These are phyloP conservation scores for Hofmannophila pseudospretella DNA, from an alignment of 2,888 invertebrate species.

Conservation along the genomic window DNA sequence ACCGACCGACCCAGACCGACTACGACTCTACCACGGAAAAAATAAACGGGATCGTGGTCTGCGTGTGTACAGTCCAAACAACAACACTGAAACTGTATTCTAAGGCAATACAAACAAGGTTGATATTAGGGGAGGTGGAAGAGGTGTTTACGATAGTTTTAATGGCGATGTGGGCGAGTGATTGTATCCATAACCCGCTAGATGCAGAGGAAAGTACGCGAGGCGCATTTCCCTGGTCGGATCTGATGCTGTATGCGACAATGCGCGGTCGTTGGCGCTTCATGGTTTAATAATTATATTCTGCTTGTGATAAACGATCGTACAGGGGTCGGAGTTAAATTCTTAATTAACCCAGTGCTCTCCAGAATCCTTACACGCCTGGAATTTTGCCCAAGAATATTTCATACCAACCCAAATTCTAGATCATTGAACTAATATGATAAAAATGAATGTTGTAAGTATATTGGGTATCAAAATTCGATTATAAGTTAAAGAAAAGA, in stretches of 20 bases:
- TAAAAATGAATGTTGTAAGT: too few species aligned
- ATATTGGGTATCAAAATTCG: too few species aligned
- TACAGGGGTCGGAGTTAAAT: too few species aligned
- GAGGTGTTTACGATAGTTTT: conserved; percentile 35
- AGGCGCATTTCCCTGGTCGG: conserved; percentile 55
- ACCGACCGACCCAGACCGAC: conserved; percentile 21
- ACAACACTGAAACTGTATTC: conserved; percentile 28
- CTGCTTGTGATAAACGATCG: too few species aligned
- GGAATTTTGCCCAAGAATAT: too few species aligned
- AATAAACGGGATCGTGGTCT: conserved; percentile 55
- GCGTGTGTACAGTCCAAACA: conserved; percentile 40
- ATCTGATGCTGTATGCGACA: conserved; percentile 55
- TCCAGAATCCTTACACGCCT: too few species aligned
- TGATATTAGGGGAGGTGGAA: conserved; percentile 11
- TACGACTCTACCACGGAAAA: conserved; percentile 37
- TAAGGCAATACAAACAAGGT: conserved; percentile 18
- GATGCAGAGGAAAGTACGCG: conserved; percentile 67
- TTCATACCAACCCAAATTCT: too few species aligned
- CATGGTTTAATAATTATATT: too few species aligned
- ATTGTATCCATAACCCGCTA: conserved; percentile 45
- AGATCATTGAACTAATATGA: too few species aligned
- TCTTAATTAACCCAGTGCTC: too few species aligned
- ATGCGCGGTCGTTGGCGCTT: conserved; percentile 50
- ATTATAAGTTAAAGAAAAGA: too few species aligned
- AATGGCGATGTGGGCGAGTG: conserved; percentile 16